Percentiles rank a stretch among this genome's conserved stretches.
phyloP scores from a whole-genome alignment of 1,140 invertebrate genomes.

The Anadara kagoshimensis region DNA sequence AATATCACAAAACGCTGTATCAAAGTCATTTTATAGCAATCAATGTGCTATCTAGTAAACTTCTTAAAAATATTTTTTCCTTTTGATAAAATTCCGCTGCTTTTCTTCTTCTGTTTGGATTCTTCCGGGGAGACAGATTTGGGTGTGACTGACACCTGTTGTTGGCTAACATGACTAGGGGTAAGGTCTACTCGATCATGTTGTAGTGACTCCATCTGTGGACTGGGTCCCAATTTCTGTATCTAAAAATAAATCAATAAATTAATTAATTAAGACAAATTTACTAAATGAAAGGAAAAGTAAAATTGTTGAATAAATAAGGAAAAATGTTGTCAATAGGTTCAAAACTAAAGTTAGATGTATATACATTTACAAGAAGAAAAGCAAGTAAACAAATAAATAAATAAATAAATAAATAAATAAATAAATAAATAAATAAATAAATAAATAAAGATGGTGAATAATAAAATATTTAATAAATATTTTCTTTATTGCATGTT shows the following conservation, averaged over 20 bases:
- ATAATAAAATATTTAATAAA: not conserved
- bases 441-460: constrained; percentile 1
- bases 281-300: constrained; percentile 9
- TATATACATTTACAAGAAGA: not conserved
- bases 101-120: constrained; percentile 62
- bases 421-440: not conserved
- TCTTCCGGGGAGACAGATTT: constrained; percentile 53
- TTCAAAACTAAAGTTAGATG: not conserved
- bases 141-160: constrained; percentile 18
- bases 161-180: constrained; percentile 20
- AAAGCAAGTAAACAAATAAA: not conserved
- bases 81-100: constrained; percentile 62
- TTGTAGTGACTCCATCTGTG: constrained; percentile 36
- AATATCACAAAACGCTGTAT: too few relatives aligned
- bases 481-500: too few relatives aligned
- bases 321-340: not conserved
- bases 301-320: constrained; percentile 3
- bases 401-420: not conserved
- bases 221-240: constrained; percentile 30
- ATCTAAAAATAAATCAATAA: constrained; percentile 28
- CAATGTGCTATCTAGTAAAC: constrained; percentile 57
- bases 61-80: constrained; percentile 71
- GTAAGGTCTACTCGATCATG: constrained; percentile 39
- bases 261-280: too few relatives aligned
- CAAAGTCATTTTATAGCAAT: too few relatives aligned